phyloP scores from a whole-genome alignment of 2,797 vertebrate species.

The Tinamus major region DNA sequence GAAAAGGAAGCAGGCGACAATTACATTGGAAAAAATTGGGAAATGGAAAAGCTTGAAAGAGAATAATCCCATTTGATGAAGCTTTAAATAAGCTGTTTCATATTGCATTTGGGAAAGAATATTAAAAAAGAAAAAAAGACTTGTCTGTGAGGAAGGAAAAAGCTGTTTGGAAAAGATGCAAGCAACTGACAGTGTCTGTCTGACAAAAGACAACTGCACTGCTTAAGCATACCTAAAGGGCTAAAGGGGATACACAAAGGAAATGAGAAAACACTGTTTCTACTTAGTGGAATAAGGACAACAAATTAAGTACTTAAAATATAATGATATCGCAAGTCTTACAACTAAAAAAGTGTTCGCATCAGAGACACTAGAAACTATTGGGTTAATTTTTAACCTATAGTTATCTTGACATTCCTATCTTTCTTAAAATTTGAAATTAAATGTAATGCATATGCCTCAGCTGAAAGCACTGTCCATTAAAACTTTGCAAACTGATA shows the following conservation, averaged over 20 bases:
- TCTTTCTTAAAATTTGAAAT: neutral
- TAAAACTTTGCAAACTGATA: neutral
- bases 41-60: neutral
- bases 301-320: neutral
- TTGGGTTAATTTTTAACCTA: neutral
- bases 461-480: neutral
- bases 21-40: neutral
- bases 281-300: neutral
- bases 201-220: neutral
- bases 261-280: neutral
- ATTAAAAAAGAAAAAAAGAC: neutral
- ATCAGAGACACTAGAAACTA: neutral
- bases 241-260: neutral
- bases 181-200: neutral
- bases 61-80: neutral
- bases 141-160: neutral
- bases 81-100: neutral
- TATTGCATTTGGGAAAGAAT: neutral
- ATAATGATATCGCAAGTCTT: neutral
- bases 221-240: neutral
- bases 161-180: neutral
- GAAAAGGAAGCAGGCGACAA: neutral
- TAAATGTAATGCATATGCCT: neutral
- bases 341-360: neutral
- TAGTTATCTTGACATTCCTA: neutral